Base-by-base conservation (phyloP, 1,140 invertebrate genomes). In the Drosophila erecta region DNA sequence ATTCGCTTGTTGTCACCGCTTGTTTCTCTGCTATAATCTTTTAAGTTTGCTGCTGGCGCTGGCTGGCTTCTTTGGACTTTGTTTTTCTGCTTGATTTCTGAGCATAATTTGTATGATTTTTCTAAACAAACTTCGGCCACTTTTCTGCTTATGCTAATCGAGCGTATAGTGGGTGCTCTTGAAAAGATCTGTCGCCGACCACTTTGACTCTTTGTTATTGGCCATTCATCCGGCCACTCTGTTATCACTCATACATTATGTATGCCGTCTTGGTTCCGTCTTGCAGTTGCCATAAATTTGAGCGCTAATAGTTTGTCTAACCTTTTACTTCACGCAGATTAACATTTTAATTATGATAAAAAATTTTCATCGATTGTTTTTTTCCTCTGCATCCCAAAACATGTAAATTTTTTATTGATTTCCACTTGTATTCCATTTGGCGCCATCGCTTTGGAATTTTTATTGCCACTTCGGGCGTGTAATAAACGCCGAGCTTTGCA, bases 271-370 rank as follows among this genome's bases (percentile, higher is more conserved):
- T 41, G 79, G 84, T 89, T 89, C 84, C 84, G 79, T 89, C 84
- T 89, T 89, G 84, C 71, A 70, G 79, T 80, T 77, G 79, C 84
- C 84, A 89, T 89, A 89, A 89, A 89, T 89, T 89, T 74, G 43
- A 46, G 35, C 81, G 73, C 73, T 81, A 89, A 89, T 89, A 89
- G 84, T 89, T 89, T 89, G 84, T 89, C 84, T 89, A 89, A 89
- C 84, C 84, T 89, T 89, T 89, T 89, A 89, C 84, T 89, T 89
- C 84, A 89, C 84, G 79, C 79, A 89, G 73, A 89, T 89, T 89
- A 89, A 89, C 84, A 89, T 89, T 89, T 89, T 89, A 89, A 89
- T 89, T 89, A 89, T 84, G 74, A 89, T 80, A 81, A 64, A 84
- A 81, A 89, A 83, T 62, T 43, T 83, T 83, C 70, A 53, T 61